phyloP scores from a whole-genome alignment of 2,888 invertebrate genomes.

The Epinotia ramella region DNA sequence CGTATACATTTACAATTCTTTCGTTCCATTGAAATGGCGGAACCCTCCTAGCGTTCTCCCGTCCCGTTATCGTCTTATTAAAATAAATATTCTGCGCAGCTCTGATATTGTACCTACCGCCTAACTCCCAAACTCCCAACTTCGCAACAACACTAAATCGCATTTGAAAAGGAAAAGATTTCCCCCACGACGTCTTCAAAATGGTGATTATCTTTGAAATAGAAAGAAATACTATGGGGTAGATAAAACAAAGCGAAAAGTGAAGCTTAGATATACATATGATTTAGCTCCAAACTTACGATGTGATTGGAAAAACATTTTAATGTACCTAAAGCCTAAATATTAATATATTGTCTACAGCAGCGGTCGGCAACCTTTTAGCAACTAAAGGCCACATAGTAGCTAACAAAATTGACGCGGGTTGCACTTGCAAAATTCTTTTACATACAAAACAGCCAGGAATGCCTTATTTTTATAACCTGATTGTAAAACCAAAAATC shows the following conservation, averaged over 20 bases:
- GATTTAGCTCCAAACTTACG: background rate
- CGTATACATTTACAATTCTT: conserved; percentile 47
- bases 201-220: conserved; percentile 48
- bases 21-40: conserved; percentile 47
- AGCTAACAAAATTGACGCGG: too few relatives aligned
- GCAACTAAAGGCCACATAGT: too few relatives aligned
- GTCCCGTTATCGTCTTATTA: conserved; percentile 65
- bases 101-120: conserved; percentile 55
- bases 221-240: conserved; percentile 8
- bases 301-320: too few relatives aligned
- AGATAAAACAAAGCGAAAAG: background rate
- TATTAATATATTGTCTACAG: too few relatives aligned
- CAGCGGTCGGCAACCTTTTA: too few relatives aligned
- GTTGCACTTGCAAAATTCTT: too few relatives aligned
- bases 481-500: too few relatives aligned
- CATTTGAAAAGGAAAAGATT: conserved; percentile 54
- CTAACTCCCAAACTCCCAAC: conserved; percentile 56
- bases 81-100: conserved; percentile 66
- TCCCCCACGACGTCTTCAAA: conserved; percentile 52
- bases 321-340: too few relatives aligned
- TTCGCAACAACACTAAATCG: conserved; percentile 54
- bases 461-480: too few relatives aligned
- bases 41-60: conserved; percentile 48
- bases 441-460: too few relatives aligned
- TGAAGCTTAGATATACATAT: background rate